phyloP scores from a whole-genome alignment of 2,888 invertebrate species.

The Portevinia maculata region DNA sequence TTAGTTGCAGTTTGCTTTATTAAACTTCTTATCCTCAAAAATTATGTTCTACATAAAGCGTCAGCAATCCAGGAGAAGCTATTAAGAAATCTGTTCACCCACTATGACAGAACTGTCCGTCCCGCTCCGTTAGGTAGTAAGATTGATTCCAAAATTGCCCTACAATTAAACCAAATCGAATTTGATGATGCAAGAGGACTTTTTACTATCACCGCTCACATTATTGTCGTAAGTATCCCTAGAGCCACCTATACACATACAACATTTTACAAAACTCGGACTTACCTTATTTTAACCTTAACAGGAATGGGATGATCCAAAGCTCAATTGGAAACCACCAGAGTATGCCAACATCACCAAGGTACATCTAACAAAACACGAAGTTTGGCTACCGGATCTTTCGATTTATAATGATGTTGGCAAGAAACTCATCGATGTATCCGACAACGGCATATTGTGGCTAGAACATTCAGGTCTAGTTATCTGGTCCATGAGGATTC shows the following conservation, averaged over 20 bases:
- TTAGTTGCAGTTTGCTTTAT: no score
- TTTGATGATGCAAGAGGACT: constrained; percentile 59
- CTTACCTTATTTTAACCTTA: constrained; percentile 39
- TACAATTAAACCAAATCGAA: constrained; percentile 59
- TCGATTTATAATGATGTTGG: constrained; percentile 87
- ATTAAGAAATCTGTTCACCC: constrained; percentile 41
- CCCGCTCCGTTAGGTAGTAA: constrained; percentile 18
- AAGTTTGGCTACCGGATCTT: constrained; percentile 91
- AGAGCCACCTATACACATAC: background rate
- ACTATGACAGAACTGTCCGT: constrained; percentile 53
- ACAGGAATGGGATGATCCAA: constrained; percentile 89
- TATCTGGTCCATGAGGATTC: constrained; percentile 87
- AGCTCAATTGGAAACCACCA: constrained; percentile 87
- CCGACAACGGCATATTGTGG: constrained; percentile 85
- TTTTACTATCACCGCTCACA: constrained; percentile 40
- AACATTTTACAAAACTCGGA: background rate
- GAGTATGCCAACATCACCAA: constrained; percentile 86
- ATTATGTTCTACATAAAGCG: constrained; percentile 7
- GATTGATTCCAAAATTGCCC: constrained; percentile 33
- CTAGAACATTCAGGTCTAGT: constrained; percentile 83
- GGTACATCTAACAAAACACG: constrained; percentile 86
- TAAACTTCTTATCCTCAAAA: no score
- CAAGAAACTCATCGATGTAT: constrained; percentile 85
- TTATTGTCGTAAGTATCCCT: constrained; percentile 56
- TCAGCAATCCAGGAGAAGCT: constrained; percentile 46